These are phyloP conservation scores for Lasiurus cinereus DNA, from an alignment of 2,113 vertebrate genomes.

Conservation along the genomic window DNA sequence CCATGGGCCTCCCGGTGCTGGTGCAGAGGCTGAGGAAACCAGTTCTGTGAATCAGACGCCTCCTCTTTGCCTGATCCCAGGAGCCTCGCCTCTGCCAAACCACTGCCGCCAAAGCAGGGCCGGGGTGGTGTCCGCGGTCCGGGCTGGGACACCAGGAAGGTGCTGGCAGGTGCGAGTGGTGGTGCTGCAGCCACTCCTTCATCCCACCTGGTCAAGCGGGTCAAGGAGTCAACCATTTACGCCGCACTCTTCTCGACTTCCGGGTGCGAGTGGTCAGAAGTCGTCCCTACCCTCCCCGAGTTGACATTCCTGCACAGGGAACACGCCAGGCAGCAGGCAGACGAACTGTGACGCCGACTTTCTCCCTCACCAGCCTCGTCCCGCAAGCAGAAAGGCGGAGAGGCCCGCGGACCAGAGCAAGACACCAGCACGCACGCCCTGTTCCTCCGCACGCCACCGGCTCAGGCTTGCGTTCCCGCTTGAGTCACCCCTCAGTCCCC, in stretches of 20 bases:
- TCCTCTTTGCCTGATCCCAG: not conserved
- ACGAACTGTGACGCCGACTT: not conserved
- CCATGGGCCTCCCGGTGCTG: not conserved
- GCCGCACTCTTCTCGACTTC: not conserved
- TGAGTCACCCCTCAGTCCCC: not conserved
- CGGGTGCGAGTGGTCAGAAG: no score
- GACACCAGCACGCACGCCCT: not conserved
- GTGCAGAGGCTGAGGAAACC: not conserved
- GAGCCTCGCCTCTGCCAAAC: not conserved
- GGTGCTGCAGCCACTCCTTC: not conserved
- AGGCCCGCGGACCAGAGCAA: no score
- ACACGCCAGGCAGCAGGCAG: not conserved
- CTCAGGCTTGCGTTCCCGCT: not conserved
- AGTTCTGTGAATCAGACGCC: not conserved
- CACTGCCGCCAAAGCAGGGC: not conserved
- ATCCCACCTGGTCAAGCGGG: not conserved
- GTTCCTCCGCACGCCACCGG: not conserved
- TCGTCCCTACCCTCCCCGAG: not conserved
- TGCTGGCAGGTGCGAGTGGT: not conserved
- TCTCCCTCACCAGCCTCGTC: not conserved
- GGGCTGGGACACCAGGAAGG: not conserved
- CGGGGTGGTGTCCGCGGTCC: not conserved
- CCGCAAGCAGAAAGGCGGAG: not conserved
- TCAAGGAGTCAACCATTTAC: not conserved
- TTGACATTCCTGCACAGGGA: not conserved